Percentiles rank a stretch among this genome's conserved stretches.
Conservation (phyloP, 2,888 invertebrate species). For the Eristalinus aeneus region DNA sequence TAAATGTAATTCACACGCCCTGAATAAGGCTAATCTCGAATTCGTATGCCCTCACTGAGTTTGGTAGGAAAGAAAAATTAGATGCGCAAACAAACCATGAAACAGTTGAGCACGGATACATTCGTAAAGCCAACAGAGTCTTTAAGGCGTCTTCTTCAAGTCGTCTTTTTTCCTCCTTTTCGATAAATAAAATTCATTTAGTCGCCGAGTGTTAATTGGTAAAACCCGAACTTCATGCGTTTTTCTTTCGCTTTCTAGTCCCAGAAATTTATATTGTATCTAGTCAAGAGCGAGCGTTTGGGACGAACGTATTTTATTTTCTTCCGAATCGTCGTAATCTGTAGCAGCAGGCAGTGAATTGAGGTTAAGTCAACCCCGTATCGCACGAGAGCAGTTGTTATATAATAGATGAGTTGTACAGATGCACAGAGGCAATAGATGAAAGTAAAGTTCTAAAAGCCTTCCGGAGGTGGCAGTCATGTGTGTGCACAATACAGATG, state of each 20-base stretch:
- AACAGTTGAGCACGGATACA: slow-evolving; percentile 56
- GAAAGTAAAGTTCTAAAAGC: neutral
- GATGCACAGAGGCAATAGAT: neutral
- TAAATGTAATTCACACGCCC: slow-evolving; percentile 38
- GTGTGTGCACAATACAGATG: neutral
- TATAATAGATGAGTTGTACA: neutral
- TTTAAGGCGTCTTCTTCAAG: neutral
- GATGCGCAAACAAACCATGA: slow-evolving; percentile 56
- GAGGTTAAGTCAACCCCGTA: slow-evolving; percentile 42
- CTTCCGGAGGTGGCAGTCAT: neutral
- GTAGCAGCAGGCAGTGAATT: slow-evolving; percentile 17
- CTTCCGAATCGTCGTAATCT: slow-evolving; percentile 15
- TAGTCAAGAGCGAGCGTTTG: slow-evolving; percentile 6
- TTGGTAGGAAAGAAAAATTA: slow-evolving; percentile 33
- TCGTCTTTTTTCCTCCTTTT: neutral
- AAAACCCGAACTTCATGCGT: slow-evolving; percentile 60
- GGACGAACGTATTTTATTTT: neutral
- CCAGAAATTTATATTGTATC: slow-evolving; percentile 42
- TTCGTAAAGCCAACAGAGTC: neutral
- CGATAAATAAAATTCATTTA: slow-evolving; percentile 59
- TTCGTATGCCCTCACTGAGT: slow-evolving; percentile 23
- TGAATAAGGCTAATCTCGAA: slow-evolving; percentile 26
- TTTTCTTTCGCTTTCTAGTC: slow-evolving; percentile 60
- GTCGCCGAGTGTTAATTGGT: slow-evolving; percentile 64
- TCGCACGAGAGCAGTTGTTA: slow-evolving; percentile 19